Base-by-base conservation (phyloP, 2,797 vertebrate species). In the Channallabes apus region DNA sequence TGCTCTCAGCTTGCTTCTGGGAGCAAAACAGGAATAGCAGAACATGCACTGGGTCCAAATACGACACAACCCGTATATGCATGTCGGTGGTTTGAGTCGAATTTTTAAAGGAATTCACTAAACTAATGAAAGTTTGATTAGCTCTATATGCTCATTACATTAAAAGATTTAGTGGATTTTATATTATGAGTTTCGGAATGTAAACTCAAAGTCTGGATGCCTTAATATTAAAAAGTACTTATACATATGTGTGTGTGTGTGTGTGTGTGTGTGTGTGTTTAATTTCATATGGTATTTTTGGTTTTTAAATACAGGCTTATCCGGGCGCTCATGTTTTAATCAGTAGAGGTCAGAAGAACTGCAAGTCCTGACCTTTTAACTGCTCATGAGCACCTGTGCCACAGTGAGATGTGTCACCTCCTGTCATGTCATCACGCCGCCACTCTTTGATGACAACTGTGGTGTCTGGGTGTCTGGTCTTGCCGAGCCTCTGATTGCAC, bases 401-500 rank as follows among this genome's bases (percentile, higher is more conserved):
- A 91, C 93, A 90, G 85, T 88, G 0, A 73, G 91, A 92, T 88
- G 84, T 90, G 88, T 91, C 94, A 93, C 93, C 93, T 88, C 91
- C 91, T 94, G 93, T 94, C 93, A 94, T 91, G 91, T 92, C 92
- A 85, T 81, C 88, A 76, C 59, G 54, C 35, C 65, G 35, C 38
- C 32, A 78, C 76, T 84, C 84, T 84, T 84, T 85, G 86, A 88
- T 73, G 84, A 81, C 76, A 83, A 80, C 86, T 83, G 79, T 83
- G 86, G 88, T 86, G 89, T 86, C 90, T 91, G 87, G 87, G 86
- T 92, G 91, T 92, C 87, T 89, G 88, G 91, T 91, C 92, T 82
- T 71, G 78, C 65, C 15, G 86, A 92, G 92, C 91, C 91, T 91
- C 92, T 93, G 94, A 94, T 93, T 93, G 93, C 93, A 93, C 91